phyloP scores from a whole-genome alignment of 1,140 invertebrate species.

The Lepidostoma basale region DNA sequence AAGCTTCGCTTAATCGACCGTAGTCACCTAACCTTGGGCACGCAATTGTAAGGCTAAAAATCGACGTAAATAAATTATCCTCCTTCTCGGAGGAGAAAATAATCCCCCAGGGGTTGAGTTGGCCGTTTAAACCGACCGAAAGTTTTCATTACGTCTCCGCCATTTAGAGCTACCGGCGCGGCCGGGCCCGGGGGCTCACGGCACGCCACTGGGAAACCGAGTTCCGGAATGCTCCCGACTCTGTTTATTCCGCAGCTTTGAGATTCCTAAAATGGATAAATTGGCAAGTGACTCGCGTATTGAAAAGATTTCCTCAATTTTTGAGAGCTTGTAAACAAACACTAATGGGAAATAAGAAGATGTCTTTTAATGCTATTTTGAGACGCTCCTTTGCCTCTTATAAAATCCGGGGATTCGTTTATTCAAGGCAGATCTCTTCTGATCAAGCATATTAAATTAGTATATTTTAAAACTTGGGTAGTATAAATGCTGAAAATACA shows the following conservation, averaged over 20 bases:
- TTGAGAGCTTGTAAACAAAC: not conserved
- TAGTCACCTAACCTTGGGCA: slow-evolving; percentile 13
- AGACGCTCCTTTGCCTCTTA: too few species aligned
- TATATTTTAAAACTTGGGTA: too few species aligned
- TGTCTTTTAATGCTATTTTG: too few species aligned
- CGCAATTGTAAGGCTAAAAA: slow-evolving; percentile 26
- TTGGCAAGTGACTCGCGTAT: not conserved
- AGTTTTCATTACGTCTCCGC: slow-evolving; percentile 23
- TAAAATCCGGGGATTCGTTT: too few species aligned
- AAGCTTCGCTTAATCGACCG: slow-evolving; percentile 5
- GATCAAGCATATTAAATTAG: too few species aligned
- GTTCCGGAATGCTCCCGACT: not conserved
- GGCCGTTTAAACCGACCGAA: slow-evolving; percentile 24
- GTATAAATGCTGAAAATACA: too few species aligned
- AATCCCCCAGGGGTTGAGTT: slow-evolving; percentile 9
- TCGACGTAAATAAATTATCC: slow-evolving; percentile 30
- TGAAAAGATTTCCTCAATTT: not conserved
- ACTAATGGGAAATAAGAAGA: not conserved
- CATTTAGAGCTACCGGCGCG: slow-evolving; percentile 19
- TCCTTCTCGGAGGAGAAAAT: not conserved
- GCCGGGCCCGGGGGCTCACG: not conserved
- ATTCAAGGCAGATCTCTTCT: too few species aligned
- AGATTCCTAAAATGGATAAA: not conserved
- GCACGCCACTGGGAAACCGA: slow-evolving; percentile 17
- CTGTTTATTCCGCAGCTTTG: slow-evolving; percentile 1